phyloP scores from a whole-genome alignment of 2,888 invertebrate genomes.

The Apodemia mormo region DNA sequence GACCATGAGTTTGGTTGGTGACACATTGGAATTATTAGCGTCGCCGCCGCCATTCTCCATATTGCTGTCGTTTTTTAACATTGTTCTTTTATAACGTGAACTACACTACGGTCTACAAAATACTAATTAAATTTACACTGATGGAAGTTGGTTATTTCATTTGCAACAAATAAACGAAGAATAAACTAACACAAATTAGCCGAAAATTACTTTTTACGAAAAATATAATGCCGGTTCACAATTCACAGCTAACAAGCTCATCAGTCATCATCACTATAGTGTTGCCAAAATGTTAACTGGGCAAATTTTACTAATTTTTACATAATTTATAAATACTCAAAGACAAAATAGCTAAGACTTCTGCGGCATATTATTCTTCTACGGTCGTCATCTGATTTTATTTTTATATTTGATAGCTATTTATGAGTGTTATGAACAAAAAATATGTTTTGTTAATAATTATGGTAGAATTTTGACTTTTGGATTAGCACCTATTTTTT shows the following conservation, averaged over 20 bases:
- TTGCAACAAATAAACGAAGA: conserved; percentile 71
- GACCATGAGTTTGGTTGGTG: conserved; percentile 81
- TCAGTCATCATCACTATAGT: conserved; percentile 12
- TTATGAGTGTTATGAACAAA: too few species aligned
- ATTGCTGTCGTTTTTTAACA: conserved; percentile 72
- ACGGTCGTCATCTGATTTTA: too few species aligned
- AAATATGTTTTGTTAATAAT: too few species aligned
- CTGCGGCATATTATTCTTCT: too few species aligned
- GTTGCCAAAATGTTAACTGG: not conserved
- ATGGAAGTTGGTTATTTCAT: conserved; percentile 67
- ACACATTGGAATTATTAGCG: conserved; percentile 75
- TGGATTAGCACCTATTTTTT: too few species aligned
- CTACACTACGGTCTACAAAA: conserved; percentile 76
- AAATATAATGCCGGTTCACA: conserved; percentile 79
- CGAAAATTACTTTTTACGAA: conserved; percentile 69
- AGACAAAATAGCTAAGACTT: too few species aligned
- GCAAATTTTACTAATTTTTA: not conserved
- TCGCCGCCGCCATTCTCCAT: conserved; percentile 81
- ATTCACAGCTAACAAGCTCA: conserved; percentile 48
- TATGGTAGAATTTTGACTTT: too few species aligned
- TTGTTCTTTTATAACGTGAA: conserved; percentile 63
- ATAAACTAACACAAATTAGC: conserved; percentile 74
- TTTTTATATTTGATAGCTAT: too few species aligned
- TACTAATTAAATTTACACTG: conserved; percentile 70
- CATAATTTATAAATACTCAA: too few species aligned